Base-by-base conservation (phyloP, 1,140 invertebrate species). In the Lordiphosa mommai region DNA sequence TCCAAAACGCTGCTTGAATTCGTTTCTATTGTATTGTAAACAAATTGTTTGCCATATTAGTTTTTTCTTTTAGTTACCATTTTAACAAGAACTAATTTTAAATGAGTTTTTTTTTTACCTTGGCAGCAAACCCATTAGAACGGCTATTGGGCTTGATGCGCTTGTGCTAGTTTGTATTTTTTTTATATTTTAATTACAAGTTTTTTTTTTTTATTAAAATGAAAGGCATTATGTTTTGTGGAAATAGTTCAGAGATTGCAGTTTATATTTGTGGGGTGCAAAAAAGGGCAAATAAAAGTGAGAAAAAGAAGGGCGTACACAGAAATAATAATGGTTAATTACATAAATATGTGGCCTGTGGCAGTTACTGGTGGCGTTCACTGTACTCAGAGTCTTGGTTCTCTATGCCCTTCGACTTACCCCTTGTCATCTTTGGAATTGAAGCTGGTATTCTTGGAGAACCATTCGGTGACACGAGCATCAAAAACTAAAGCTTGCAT, bases 401-500 rank as follows among this genome's bases (percentile, higher is more conserved):
- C 12, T 3, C 17, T 0, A 8, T 20, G 10, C 5, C 5, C 4
- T 6, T 34, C 3, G 4, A 71, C 91, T 92, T 91, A 94, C 93
- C 91, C 92, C 84, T 92, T 92, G 65, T 89, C 94, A 61, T 94
- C 93, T 59, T 93, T 93, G 10, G 91, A 92, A 20, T 92, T 92
- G 47, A 91, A 92, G 34, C 92, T 93, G 17, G 93, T 92, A 65
- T 92, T 93, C 76, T 94, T 92, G 72, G 93, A 93, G 86, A 96
- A 97, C 92, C 95, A 95, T 65, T 94, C 92, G 7, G 96, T 97
- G 68, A 94, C 94, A 74, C 94, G 93, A 1, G 96, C 96, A 89
- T 98, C 96, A 72, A 95, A 96, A 0, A 97, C 93, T 20, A 97
- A 89, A 41, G 94, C 94, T 72, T 94, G 93, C 76, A 98, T 93